Evolutionary conservation across 2,797 vertebrate species (phyloP), one percentile per base, ranked within the genome.

Genomic region (Xiphophorus birchmanni): DNA sequence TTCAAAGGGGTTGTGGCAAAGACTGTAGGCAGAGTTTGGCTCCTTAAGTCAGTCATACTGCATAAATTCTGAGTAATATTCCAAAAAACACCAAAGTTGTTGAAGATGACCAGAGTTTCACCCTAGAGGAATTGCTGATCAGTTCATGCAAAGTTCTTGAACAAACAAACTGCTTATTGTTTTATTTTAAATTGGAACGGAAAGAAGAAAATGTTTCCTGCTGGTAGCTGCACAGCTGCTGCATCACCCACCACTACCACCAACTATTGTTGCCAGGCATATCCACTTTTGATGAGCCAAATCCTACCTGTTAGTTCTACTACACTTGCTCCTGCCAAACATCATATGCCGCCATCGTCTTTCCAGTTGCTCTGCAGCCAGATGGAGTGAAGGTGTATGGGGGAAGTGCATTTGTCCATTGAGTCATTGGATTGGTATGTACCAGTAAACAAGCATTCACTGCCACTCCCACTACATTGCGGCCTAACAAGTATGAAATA

Each of bases 311-410:
- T 71, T 71, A 6, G 67, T 23, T 71, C 23, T 44, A 71, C 40
- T 13, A 26, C 23, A 12, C 4, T 5, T 69, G 37, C 23, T 69
- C 0, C 10, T 69, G 67, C 42, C 69, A 45, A 44, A 72, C 26
- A 45, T n/a, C 6, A 26, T 42, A 47, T 72, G 44, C 44, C 0
- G 44, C n/a, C 44, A 10, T n/a, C 5, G 1, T 72, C 26, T 72
- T 45, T 72, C 69, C 12, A n/a, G n/a, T 72, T 45, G 15, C n/a
- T 71, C 40, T 71, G 67, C 42, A 72, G 69, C 69, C 69, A 45
- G 6, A 18, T 29, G 23, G 44, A 45, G 13, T 1, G 17, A 47
- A 45, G 12, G 67, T 13, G 40, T 71, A 71, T 40, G 17, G 37
- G 67, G 23, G 40, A 71, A 72, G 40, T 44, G 12, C 11, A 13